Conservation (phyloP, 2,797 vertebrate species). For the Tolypeutes matacus region DNA sequence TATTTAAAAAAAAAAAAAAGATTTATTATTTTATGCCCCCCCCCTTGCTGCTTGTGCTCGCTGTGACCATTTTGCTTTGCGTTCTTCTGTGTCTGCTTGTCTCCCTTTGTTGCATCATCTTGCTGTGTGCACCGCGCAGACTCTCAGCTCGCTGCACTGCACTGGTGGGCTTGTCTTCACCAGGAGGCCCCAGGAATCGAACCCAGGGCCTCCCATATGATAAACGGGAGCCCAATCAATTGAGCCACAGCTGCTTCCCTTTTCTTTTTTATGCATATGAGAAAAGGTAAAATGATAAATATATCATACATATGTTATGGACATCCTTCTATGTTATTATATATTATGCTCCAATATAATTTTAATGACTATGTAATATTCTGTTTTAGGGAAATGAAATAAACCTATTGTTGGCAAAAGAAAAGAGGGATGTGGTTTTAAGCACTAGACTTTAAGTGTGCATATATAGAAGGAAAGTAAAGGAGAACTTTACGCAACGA, state of each 20-base stretch:
- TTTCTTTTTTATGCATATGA: neutral
- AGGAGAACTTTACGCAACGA: neutral
- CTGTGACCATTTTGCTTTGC: no score
- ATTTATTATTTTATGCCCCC: no score
- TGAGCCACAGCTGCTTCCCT: neutral
- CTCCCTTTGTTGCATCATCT: no score
- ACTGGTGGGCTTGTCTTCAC: no score
- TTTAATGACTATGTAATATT: constrained; percentile 47
- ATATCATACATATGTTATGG: neutral
- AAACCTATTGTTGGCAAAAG: neutral
- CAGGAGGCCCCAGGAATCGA: no score
- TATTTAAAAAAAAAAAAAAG: no score
- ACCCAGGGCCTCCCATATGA: no score
- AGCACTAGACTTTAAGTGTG: constrained; percentile 4
- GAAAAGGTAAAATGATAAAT: constrained; percentile 11
- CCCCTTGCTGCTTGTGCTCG: no score
- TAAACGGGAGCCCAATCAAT: no score
- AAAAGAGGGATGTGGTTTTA: neutral
- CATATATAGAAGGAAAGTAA: neutral
- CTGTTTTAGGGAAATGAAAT: neutral
- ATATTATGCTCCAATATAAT: neutral
- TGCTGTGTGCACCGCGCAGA: no score
- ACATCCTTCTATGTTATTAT: neutral
- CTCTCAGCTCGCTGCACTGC: no score
- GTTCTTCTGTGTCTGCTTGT: no score